Base-by-base conservation (phyloP, 2,797 vertebrate species). In the Xiphophorus birchmanni region DNA sequence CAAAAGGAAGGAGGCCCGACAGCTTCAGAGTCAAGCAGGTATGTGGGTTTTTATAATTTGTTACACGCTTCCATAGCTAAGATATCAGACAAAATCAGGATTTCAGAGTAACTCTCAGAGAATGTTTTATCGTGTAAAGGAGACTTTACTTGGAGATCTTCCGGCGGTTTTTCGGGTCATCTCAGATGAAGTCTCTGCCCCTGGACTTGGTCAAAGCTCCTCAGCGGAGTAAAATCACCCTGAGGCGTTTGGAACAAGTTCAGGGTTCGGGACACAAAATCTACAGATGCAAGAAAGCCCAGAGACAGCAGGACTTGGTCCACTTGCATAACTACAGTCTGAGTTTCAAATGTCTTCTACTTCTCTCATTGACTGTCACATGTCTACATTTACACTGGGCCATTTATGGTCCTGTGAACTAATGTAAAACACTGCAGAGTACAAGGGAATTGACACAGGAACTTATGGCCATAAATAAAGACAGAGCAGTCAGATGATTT, bases 201-300 rank as follows among this genome's bases (percentile, higher is more conserved):
- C 95, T 95, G 85, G 95, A 96, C 96, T 96, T 96, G 96, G 96
- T 96, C 95, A 93, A 96, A 96, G 96, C 96, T 96, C 96, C 96
- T 96, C 96, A 96, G 96, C 95, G 87, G 91, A 85, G 79, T 84
- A 13, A 85, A 50, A 81, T 0, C 74, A 88, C 85, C 93, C 96
- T 96, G 96, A 96, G 95, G 96, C 95, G 96, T 95, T 96, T 94
- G 86, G 96, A 96, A 96, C 96, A 96, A 96, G 96, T 96, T 95
- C 91, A 96, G 92, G 94, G 94, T 96, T 93, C 60, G 78, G 79
- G 94, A 91, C 92, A 74, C 75, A 87, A 87, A 87, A 65, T 72
- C 85, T 47, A 69, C 85, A 71, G 54, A 32, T 40, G 75, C 47
- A 32, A 29, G 45, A 45, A 71, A 42, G 44, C 40, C 60, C 5